These are phyloP conservation scores for Solenopsis fugax DNA, from an alignment of 1,140 invertebrate genomes.

Conservation along the genomic window DNA sequence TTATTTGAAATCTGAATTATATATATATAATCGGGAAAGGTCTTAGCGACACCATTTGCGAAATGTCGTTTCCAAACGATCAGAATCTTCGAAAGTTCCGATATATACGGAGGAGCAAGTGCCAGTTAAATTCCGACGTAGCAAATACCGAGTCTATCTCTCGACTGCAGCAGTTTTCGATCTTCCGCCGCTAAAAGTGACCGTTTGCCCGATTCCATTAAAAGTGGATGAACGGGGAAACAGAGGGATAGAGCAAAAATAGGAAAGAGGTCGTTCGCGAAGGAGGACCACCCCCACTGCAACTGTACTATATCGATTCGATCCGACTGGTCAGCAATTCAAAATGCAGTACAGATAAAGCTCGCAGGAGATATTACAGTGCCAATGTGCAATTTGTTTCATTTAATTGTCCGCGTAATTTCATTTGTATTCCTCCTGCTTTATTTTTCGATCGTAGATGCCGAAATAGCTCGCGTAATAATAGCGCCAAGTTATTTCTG, in stretches of 20 bases:
- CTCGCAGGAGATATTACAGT: not conserved
- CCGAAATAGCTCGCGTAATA: not conserved
- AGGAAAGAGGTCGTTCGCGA: constrained; percentile 29
- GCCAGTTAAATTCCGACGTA: constrained; percentile 38
- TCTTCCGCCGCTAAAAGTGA: constrained; percentile 63
- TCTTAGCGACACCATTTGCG: not conserved
- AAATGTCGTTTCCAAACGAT: not conserved
- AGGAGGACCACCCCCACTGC: not conserved
- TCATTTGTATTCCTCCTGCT: not conserved
- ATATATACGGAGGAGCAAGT: constrained; percentile 10
- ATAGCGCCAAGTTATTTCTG: not conserved
- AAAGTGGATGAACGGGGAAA: constrained; percentile 48
- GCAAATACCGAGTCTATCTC: constrained; percentile 39
- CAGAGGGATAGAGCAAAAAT: constrained; percentile 31
- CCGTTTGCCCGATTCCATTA: constrained; percentile 62
- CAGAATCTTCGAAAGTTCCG: constrained; percentile 23
- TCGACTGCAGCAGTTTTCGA: constrained; percentile 51
- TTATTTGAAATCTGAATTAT: constrained; percentile 5
- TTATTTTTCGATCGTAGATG: constrained; percentile 3
- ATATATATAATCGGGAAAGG: not conserved
- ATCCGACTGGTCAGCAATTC: constrained; percentile 29
- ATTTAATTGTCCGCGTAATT: constrained; percentile 35
- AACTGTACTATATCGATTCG: not conserved
- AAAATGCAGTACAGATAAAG: constrained; percentile 16
- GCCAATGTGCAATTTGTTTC: constrained; percentile 14